Evolutionary conservation across 2,113 vertebrate genomes (phyloP).

Genomic region (Petrocephalus zakoni): DNA sequence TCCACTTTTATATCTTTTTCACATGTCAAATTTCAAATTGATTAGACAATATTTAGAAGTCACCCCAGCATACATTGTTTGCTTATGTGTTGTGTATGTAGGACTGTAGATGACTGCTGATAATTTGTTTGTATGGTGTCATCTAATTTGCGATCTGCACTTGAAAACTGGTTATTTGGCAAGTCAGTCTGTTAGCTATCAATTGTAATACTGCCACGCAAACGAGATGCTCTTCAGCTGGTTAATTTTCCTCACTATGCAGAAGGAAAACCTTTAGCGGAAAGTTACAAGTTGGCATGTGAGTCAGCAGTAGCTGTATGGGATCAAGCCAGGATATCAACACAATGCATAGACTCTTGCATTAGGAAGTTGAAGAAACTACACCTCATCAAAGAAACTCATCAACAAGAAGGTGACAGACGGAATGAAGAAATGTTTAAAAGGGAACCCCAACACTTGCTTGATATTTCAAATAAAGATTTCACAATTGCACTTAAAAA

Average conservation of each 20-base stretch:
- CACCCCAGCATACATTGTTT: background rate
- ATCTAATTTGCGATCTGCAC: background rate
- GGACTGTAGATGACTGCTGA: no score
- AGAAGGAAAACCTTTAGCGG: background rate
- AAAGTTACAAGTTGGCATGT: background rate
- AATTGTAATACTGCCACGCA: background rate
- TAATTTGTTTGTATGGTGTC: background rate
- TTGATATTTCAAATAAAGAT: background rate
- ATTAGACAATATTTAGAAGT: background rate
- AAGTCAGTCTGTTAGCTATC: background rate
- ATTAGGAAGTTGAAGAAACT: background rate
- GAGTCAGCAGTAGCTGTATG: background rate
- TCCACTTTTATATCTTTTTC: background rate
- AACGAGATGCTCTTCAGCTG: background rate
- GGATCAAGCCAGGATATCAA: background rate
- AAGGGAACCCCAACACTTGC: background rate
- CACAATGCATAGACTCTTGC: background rate
- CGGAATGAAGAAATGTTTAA: background rate
- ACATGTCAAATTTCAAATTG: background rate
- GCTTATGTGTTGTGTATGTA: background rate
- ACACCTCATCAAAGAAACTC: background rate
- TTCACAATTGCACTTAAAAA: background rate
- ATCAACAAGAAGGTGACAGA: background rate
- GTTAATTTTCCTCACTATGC: background rate
- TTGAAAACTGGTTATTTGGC: background rate